Evolutionary conservation across 2,113 vertebrate species (phyloP), one percentile per base, ranked within the genome.

Genomic region (Toxostoma redivivum): DNA sequence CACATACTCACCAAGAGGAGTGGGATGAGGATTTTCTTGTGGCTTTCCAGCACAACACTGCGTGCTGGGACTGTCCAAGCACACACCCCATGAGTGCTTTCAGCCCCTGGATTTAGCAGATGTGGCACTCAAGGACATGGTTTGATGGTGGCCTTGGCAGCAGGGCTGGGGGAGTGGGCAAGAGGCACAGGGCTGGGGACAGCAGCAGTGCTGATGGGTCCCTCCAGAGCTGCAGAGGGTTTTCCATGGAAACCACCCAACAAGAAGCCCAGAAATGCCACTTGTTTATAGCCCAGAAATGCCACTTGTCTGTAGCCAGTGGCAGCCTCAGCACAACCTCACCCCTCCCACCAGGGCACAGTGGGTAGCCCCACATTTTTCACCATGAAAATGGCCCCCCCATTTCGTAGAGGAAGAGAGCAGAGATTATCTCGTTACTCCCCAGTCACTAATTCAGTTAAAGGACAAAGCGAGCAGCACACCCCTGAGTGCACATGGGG

Each of bases 41-140:
- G 33, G 30, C n/a, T 35, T 35, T 38, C 10, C 48, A 50, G 16
- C 21, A 9, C n/a, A 11, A 1, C 10, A 24, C 5, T 33, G 48
- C 6, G 0, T 0, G 1, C 19, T 19, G 27, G 56, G 30, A 4
- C 4, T 4, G 2, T 1, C 5, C 19, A 3, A 67, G 31, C 27
- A 17, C 3, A 2, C n/a, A 4, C 1, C 33, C 48, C 28, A 2
- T 0, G 17, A 0, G 1, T 4, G 53, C 12, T 48, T 23, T 6
- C 16, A 35, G 40, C 21, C n/a, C 38, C 54, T 14, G 48, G 22
- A 2, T 42, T 35, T 9, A 15, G 44, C 35, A 33, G 70, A 30
- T 56, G 35, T 77, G 87, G 48, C 40, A 19, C 40, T 35, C 40
- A 11, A 11, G 56, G 48, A 15, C 47, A 0, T 3, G 31, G 28